These are phyloP conservation scores for Piprites chloris DNA, from an alignment of 2,113 vertebrate genomes.

Conservation along the genomic window DNA sequence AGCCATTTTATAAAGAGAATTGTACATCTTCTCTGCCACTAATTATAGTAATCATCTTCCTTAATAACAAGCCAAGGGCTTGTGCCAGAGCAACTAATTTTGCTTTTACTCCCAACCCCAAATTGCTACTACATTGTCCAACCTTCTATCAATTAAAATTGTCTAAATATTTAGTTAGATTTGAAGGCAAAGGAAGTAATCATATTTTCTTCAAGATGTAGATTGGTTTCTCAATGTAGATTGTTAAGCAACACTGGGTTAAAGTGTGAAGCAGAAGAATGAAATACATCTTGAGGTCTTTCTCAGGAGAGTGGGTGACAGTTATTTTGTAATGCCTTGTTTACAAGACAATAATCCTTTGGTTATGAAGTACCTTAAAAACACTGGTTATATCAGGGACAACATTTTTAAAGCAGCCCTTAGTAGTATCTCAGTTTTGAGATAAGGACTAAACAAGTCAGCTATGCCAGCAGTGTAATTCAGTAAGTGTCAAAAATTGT, in stretches of 20 bases:
- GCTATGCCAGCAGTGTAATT: not conserved
- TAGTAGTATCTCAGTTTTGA: not conserved
- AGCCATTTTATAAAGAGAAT: constrained; percentile 21
- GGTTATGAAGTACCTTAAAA: not conserved
- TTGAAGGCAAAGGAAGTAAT: not conserved
- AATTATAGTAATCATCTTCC: constrained; percentile 42
- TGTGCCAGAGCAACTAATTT: not conserved
- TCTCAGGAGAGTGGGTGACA: not conserved
- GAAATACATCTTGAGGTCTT: not conserved
- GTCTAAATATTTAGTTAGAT: not conserved
- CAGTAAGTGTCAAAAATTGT: not conserved
- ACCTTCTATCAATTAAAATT: not conserved
- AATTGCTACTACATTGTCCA: not conserved
- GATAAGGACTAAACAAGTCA: not conserved
- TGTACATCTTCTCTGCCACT: not conserved
- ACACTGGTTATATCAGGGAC: not conserved
- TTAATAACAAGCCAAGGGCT: not conserved
- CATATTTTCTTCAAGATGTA: not conserved
- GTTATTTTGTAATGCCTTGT: not conserved
- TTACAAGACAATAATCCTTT: not conserved
- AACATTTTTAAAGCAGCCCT: not conserved
- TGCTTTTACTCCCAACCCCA: not conserved
- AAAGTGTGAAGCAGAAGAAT: not conserved
- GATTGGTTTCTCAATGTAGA: not conserved
- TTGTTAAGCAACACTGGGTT: not conserved